phyloP scores from a whole-genome alignment of 2,113 vertebrate species.

The Nycticebus coucang region DNA sequence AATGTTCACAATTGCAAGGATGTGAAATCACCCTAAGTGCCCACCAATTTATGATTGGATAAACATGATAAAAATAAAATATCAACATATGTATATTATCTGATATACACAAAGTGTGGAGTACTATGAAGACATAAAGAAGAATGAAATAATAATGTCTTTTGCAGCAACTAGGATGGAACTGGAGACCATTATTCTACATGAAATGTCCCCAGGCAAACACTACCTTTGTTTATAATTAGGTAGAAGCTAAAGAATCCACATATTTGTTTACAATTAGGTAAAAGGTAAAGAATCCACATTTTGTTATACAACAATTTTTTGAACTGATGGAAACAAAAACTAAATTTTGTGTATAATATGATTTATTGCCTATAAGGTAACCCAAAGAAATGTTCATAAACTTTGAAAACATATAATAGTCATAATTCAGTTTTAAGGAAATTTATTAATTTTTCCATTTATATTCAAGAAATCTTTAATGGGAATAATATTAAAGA shows the following conservation, averaged over 20 bases:
- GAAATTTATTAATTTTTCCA: background rate
- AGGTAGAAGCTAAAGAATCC: background rate
- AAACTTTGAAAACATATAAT: background rate
- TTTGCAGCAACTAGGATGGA: too few relatives aligned
- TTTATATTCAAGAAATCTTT: background rate
- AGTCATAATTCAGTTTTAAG: background rate
- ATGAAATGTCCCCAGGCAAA: too few relatives aligned
- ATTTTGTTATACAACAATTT: background rate
- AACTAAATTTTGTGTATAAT: constrained; percentile 29
- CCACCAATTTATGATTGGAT: too few relatives aligned
- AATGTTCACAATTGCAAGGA: too few relatives aligned
- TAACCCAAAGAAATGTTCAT: background rate
- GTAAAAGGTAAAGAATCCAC: background rate
- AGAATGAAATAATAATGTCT: too few relatives aligned
- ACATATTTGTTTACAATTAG: background rate
- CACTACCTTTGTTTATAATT: background rate
- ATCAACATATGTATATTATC: too few relatives aligned
- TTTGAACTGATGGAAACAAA: background rate
- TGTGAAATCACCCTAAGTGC: too few relatives aligned
- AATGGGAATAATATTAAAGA: background rate
- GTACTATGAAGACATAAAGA: too few relatives aligned
- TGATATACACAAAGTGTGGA: too few relatives aligned
- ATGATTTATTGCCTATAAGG: background rate
- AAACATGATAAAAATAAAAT: too few relatives aligned
- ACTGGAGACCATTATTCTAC: too few relatives aligned